Base-by-base conservation (phyloP, 2,888 invertebrate species). In the Synergus itoensis region DNA sequence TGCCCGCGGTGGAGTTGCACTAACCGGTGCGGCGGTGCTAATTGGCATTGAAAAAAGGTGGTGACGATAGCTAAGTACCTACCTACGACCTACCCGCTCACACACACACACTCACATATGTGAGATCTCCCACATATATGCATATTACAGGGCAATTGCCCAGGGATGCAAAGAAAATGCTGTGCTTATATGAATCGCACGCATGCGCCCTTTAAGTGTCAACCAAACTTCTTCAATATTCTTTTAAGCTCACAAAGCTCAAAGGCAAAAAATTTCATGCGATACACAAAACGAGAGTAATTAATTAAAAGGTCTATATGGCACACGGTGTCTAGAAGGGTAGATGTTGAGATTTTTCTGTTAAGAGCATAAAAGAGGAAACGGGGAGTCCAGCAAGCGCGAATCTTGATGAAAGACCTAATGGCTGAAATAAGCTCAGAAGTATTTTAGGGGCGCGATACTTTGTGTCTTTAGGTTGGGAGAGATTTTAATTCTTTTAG, bases 41-140 rank as follows among this genome's bases (percentile, higher is more conserved):
- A 90, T 90, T 90, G 90, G 90, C 88, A 90, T 90, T 90, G 89
- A 90, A 87, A 89, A 89, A 90, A 90, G 90, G 90, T 89, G 90
- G 84, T 85, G 89, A 88, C 87, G 88, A 88, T 87, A 84, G 86
- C 86, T 86, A 87, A 89, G 89, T 88, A 86, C 86, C 82, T 67
- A 11, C 79, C 73, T 43, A 76, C 79, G 77, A 77, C 62, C 62
- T 73, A 45, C 63, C 18, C 77, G 43, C 69, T 65, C 78, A 73
- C 67, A 65, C 67, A 60, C 12, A 28, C 2, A 28, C 2, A 28
- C 2, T 2, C 2, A 28, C 2, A 28, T 28, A 28, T 28, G 28
- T 28, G 28, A 28, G 28, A 28, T 28, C 28, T 36, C 40, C 5
- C 21, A 8, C 64, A 40, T 14, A n/a, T 57, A 16, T 40, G 41